Conservation (phyloP, 2,113 vertebrate species). For the Gymnarchus niloticus region DNA sequence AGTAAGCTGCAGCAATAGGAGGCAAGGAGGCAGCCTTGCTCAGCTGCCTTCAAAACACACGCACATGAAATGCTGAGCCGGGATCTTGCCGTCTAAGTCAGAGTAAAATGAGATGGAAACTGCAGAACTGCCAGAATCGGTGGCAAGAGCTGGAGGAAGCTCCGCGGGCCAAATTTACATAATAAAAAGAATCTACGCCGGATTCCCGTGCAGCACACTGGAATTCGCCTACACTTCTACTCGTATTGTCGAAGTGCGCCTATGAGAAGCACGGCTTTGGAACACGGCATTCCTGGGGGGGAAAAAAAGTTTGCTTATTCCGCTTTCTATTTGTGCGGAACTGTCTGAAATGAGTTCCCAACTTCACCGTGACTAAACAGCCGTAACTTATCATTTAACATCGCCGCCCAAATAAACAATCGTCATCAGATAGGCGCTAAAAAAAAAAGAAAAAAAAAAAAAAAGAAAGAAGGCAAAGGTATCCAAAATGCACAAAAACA, state of each 20-base stretch:
- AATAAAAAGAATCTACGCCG: slow-evolving; percentile 59
- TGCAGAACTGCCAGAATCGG: slow-evolving; percentile 65
- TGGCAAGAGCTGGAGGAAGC: slow-evolving; percentile 61
- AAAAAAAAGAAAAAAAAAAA: no score
- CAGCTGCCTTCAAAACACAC: slow-evolving; percentile 25
- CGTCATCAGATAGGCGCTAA: not conserved
- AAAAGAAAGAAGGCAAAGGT: no score
- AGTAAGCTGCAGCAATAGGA: not conserved
- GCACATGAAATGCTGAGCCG: slow-evolving; percentile 29
- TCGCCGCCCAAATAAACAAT: slow-evolving; percentile 12
- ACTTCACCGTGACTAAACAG: slow-evolving; percentile 33
- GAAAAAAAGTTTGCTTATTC: slow-evolving; percentile 6
- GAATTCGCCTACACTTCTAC: slow-evolving; percentile 31
- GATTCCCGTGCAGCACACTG: slow-evolving; percentile 47
- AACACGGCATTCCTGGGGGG: not conserved
- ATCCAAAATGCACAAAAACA: not conserved
- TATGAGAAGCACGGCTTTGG: not conserved
- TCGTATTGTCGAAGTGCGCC: slow-evolving; percentile 27
- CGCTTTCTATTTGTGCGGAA: slow-evolving; percentile 35
- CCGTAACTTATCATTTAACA: slow-evolving; percentile 42
- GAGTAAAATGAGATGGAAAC: slow-evolving; percentile 64
- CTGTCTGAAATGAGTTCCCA: slow-evolving; percentile 49
- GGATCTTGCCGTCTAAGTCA: slow-evolving; percentile 52
- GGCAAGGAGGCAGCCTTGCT: not conserved
- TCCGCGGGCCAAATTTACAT: slow-evolving; percentile 64